Conservation (phyloP, 30 jellyfish, hydroid and myxozoan species). For the Cassiopea andromeda region DNA sequence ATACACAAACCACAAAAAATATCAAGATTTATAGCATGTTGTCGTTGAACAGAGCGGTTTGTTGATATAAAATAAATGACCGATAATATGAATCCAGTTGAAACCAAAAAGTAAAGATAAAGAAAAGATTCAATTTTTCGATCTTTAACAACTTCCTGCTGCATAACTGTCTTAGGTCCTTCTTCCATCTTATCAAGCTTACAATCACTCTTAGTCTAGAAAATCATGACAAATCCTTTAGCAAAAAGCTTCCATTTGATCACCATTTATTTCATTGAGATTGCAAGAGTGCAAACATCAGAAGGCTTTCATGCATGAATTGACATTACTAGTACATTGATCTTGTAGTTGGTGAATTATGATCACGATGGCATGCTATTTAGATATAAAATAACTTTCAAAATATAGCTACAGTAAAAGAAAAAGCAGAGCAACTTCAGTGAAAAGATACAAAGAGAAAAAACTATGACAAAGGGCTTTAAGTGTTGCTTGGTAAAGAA, state of each 20-base stretch:
- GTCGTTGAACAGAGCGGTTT: conserved; percentile 1
- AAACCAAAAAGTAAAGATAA: conserved; percentile 61
- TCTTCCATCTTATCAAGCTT: neutral
- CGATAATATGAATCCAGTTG: conserved; percentile 68
- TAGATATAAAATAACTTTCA: neutral
- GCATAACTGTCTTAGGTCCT: neutral
- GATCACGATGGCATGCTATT: neutral
- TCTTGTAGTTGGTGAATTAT: neutral
- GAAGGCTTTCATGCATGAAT: neutral
- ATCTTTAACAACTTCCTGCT: conserved; percentile 35
- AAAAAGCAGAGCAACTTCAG: neutral
- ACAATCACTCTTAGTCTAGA: too few relatives aligned
- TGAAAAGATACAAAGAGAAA: too few relatives aligned
- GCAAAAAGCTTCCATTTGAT: neutral
- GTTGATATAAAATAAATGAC: conserved; percentile 44
- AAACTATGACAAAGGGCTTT: too few relatives aligned
- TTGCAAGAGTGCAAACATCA: neutral
- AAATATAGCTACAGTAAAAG: neutral
- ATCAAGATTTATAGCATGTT: conserved; percentile 45
- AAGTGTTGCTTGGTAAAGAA: too few relatives aligned
- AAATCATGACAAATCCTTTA: neutral
- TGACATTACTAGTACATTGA: neutral
- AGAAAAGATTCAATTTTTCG: conserved; percentile 64
- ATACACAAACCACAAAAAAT: conserved; percentile 53
- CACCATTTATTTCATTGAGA: neutral